phyloP scores from a whole-genome alignment of 2,113 vertebrate species.

The Scalopus aquaticus region DNA sequence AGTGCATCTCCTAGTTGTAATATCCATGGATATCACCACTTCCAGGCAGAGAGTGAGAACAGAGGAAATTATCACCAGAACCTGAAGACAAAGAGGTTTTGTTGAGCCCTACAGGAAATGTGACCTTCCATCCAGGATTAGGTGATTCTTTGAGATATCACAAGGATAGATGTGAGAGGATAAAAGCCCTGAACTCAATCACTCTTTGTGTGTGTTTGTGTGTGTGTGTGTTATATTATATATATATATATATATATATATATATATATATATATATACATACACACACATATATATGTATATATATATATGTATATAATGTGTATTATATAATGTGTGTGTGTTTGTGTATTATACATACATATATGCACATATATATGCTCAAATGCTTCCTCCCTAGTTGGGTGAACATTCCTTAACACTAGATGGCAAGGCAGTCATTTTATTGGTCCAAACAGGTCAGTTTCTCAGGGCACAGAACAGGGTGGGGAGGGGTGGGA shows the following conservation, averaged over 20 bases:
- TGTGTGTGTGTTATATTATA: too few species aligned
- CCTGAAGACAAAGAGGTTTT: neutral
- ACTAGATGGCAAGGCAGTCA: neutral
- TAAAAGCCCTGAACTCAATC: neutral
- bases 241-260: too few species aligned
- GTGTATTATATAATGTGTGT: too few species aligned
- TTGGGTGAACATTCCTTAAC: neutral
- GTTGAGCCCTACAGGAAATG: neutral
- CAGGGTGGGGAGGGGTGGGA: neutral
- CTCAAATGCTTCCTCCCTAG: neutral
- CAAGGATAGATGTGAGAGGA: neutral
- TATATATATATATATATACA: too few species aligned
- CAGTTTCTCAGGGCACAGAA: neutral
- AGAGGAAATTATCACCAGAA: neutral
- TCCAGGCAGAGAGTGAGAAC: accelerated
- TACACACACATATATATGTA: too few species aligned
- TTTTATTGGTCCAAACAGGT: neutral
- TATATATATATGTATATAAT: too few species aligned
- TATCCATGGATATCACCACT: neutral
- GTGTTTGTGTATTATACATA: too few species aligned
- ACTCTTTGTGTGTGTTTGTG: too few species aligned
- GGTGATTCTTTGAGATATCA: neutral
- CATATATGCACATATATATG: neutral
- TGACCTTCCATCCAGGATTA: neutral
- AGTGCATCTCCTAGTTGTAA: neutral